Evolutionary conservation across 2,888 invertebrate species (phyloP).

Genomic region (Lasioglossum marginatum): DNA sequence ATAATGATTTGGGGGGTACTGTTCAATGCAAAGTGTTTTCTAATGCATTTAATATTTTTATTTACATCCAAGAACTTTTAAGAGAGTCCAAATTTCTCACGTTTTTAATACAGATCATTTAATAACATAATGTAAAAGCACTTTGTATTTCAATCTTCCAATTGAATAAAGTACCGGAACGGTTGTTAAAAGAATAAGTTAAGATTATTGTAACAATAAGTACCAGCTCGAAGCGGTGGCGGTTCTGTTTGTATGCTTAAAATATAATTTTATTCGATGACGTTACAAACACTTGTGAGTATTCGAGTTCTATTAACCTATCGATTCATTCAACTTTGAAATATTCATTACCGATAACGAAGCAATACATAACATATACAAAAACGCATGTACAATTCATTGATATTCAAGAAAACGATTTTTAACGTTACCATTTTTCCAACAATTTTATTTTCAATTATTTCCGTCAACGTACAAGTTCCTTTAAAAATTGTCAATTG

Average conservation of each 20-base stretch:
- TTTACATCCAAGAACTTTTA: neutral
- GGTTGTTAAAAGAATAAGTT: constrained; percentile 13
- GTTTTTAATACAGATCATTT: constrained; percentile 21
- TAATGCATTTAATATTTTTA: constrained; percentile 16
- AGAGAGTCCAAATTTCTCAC: neutral
- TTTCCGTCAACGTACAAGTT: neutral
- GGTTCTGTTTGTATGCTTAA: constrained; percentile 18
- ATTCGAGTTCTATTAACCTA: neutral
- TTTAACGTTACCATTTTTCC: neutral
- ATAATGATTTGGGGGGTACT: neutral
- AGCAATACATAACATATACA: neutral
- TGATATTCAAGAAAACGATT: neutral
- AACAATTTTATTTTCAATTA: constrained; percentile 4
- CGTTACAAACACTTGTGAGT: neutral
- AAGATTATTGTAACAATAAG: constrained; percentile 6
- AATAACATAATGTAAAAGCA: constrained; percentile 14
- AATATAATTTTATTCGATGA: constrained; percentile 26
- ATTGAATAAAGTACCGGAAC: constrained; percentile 3
- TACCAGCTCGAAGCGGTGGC: neutral
- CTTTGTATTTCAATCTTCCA: constrained; percentile 19
- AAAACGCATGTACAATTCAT: neutral
- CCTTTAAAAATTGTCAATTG: neutral
- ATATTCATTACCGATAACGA: constrained; percentile 13
- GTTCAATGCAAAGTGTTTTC: constrained; percentile 21
- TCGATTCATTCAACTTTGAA: neutral